Conservation (phyloP, 2,797 vertebrate genomes). For the Oryzias dopingdopingensis region DNA sequence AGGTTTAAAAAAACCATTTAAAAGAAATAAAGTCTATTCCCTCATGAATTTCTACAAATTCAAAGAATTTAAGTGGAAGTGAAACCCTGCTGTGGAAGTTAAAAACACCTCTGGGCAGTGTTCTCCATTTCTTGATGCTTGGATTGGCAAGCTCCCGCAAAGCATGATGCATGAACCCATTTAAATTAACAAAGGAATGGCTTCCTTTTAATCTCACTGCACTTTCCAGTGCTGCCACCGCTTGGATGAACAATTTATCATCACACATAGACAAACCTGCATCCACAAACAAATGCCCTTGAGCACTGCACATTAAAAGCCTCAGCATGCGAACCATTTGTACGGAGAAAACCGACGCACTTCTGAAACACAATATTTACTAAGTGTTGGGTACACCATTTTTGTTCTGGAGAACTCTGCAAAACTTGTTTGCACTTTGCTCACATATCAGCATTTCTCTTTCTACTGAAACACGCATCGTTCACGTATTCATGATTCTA, state of each 20-base stretch:
- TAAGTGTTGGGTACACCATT: slow-evolving; percentile 43
- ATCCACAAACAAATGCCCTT: slow-evolving; percentile 88
- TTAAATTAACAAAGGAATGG: slow-evolving; percentile 99
- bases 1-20: slow-evolving; percentile 29
- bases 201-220: slow-evolving; percentile 90
- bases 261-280: slow-evolving; percentile 47
- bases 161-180: slow-evolving; percentile 98
- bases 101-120: slow-evolving; percentile 95
- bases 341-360: slow-evolving; percentile 84
- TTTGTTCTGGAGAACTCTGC: slow-evolving; percentile 39
- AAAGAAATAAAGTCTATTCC: slow-evolving; percentile 4
- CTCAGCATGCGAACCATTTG: slow-evolving; percentile 82
- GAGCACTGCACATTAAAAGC: slow-evolving; percentile 85
- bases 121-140: slow-evolving; percentile 78
- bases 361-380: slow-evolving; percentile 45
- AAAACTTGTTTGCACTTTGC: slow-evolving; percentile 34
- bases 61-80: slow-evolving; percentile 57
- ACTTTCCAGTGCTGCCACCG: slow-evolving; percentile 81
- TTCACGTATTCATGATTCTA: slow-evolving; percentile 89
- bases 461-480: slow-evolving; percentile 60
- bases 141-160: slow-evolving; percentile 77
- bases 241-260: slow-evolving; percentile 95
- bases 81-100: slow-evolving; percentile 85
- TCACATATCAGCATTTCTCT: slow-evolving; percentile 51
- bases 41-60: slow-evolving; percentile 62